Base-by-base conservation (phyloP, 2,113 vertebrate genomes). In the Holacanthus passer region DNA sequence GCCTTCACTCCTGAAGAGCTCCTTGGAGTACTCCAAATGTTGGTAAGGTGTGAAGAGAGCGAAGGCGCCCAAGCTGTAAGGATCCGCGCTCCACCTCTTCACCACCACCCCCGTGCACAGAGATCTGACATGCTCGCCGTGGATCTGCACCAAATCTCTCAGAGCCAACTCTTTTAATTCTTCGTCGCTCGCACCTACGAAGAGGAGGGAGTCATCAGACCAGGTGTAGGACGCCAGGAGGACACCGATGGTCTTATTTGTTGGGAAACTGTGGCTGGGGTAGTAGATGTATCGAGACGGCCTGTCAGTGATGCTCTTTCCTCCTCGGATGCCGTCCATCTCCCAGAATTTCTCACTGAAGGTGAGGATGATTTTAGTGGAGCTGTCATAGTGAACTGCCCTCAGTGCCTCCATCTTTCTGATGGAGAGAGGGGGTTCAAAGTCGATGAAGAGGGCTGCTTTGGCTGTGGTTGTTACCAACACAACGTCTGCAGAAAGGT, bases 181-280 rank as follows among this genome's bases (percentile, higher is more conserved):
- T 1, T 93, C 77, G 0, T 95, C 93, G 0, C 53, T 0, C 8
- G 95, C 60, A 2, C 94, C 81, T 3, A 86, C 24, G 14, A 96
- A 94, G 56, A 96, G 95, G 0, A 79, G 58, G 0, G 96, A 85
- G 0, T 96, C 96, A 0, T 93, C 86, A 0, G 82, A 94, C 88
- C 86, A 82, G 0, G 96, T 96, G 88, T 96, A 96, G 71, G 96
- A 97, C 0, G 96, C 96, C 85, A 97, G 55, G 5, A 96, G 55
- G 1, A 93, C 76, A 0, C 96, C 92, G 0, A 92, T 41, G 0
- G 77, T 64, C 0, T 82, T 27, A 1, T 86, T 84, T 16, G 3
- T 47, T 2, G 88, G 76, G 82, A 96, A 91, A 48, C 73, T 81
- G 85, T 96, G 96, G 79, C 92, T 96, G 17, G 95, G 96, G 85